These are phyloP conservation scores for Muntiacus reevesi DNA, from an alignment of 2,113 vertebrate genomes.

Conservation along the genomic window DNA sequence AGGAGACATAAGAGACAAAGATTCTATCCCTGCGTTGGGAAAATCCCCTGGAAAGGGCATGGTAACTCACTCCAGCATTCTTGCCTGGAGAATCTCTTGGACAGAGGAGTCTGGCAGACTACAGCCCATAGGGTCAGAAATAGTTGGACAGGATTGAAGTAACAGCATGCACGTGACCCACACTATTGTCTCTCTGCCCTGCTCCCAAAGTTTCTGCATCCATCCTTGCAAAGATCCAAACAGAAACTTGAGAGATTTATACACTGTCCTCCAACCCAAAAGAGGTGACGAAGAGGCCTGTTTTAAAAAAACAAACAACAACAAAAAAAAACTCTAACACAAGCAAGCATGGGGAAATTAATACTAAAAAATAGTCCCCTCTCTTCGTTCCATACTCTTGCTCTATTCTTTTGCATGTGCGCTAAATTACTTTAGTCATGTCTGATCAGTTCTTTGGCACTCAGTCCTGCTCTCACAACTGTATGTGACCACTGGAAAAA, in stretches of 20 bases:
- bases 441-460: neutral
- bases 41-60: neutral
- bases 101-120: neutral
- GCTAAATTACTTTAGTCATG: neutral
- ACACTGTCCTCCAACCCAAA: neutral
- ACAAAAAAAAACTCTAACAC: neutral
- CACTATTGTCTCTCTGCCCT: neutral
- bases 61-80: neutral
- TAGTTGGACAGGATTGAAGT: neutral
- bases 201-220: neutral
- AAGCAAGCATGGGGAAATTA: neutral
- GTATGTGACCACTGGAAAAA: neutral
- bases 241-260: neutral
- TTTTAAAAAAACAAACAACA: neutral
- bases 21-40: neutral
- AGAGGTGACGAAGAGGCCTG: neutral
- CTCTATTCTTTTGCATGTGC: neutral
- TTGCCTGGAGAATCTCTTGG: neutral
- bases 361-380: neutral
- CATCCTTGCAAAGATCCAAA: neutral
- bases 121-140: neutral
- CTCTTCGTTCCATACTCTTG: neutral
- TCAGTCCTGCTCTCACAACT: neutral
- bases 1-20: neutral
- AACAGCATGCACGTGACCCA: accelerated